Evolutionary conservation across 64 coral and sea anemone species (phyloP).

Genomic region (Pocillopora verrucosa): DNA sequence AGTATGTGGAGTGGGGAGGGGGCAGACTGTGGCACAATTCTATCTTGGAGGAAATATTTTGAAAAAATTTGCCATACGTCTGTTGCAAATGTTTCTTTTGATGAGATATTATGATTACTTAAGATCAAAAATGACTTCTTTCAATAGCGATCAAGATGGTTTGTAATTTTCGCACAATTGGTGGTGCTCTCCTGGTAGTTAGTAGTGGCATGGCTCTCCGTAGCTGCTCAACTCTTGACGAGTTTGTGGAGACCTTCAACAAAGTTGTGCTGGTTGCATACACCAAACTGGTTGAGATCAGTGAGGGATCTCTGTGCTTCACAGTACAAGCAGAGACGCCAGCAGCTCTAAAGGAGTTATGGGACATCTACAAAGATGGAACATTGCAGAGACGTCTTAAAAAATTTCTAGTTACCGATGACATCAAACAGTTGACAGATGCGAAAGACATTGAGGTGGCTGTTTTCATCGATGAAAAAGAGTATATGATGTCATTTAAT

Average conservation of each 20-base stretch:
- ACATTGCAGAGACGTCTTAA: slow-evolving; percentile 6
- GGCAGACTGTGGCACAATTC: too few species aligned
- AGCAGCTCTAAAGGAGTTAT: slow-evolving; percentile 22
- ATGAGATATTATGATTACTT: too few species aligned
- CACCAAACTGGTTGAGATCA: background rate
- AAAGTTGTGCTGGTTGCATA: slow-evolving; percentile 8
- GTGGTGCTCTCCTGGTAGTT: background rate
- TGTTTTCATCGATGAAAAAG: slow-evolving; percentile 16
- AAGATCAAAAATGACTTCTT: too few species aligned
- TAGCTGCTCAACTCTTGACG: background rate
- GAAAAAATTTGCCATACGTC: too few species aligned
- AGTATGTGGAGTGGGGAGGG: too few species aligned
- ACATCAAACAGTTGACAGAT: slow-evolving; percentile 23
- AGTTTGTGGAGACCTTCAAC: background rate
- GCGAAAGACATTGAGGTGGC: slow-evolving; percentile 17
- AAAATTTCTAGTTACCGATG: slow-evolving; percentile 21
- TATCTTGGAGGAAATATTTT: too few species aligned
- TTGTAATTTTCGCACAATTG: slow-evolving; percentile 1
- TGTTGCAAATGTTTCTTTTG: too few species aligned
- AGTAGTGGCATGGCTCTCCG: background rate
- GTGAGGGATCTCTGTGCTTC: slow-evolving; percentile 24
- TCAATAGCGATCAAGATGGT: background rate
- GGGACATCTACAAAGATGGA: slow-evolving; percentile 33
- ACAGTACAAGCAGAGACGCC: slow-evolving; percentile 34
- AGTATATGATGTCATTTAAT: background rate